Base-by-base conservation (phyloP, 2,113 vertebrate genomes). In the Phrynosoma blainvillii region DNA sequence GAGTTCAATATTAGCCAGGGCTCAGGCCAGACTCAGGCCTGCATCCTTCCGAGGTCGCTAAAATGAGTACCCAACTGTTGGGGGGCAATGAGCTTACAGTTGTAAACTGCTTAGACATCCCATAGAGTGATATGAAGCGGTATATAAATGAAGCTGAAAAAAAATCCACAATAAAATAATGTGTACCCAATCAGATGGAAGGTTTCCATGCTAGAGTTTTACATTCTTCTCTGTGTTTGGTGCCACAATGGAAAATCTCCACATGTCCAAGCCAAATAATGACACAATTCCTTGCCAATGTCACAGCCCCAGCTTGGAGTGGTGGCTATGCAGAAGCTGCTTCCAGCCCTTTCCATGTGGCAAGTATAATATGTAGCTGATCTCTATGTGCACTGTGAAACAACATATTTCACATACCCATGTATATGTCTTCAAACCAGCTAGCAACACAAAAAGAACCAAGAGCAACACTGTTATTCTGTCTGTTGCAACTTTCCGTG, bases 401-500 rank as follows among this genome's bases (percentile, higher is more conserved):
- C 88, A 76, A 90, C 87, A 2, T 91, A 91, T 94, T 96, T 96
- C 87, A 92, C 87, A 84, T 89, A 90, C 86, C 74, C 80, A 9
- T 88, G 76, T 0, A 84, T 0, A 89, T 82, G 92, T 95, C 95
- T 89, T 92, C 88, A 94, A 96, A 94, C 74, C 89, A 90, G 88
- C 74, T 78, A 89, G 92, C 95, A 93, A 95, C 94, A 94, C 84
- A 84, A 93, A 93, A 81, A 5, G 52, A 93, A 95, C 96, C 91
- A 94, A 95, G 91, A 90, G 92, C 93, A 97, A 96, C 95, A 94
- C 90, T 79, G 68, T 32, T 62, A 83, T 90, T 94, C n/a, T 82
- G 90, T 92, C 87, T 94, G 56, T 70, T 96, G 96, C 94, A 92
- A 91, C 83, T 91, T 89, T 88, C 92, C 93, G 88, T 25, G 30